Evolutionary conservation across 2,888 invertebrate species (phyloP), one percentile per base, ranked within the genome.

Genomic region (Ametastegia equiseti): DNA sequence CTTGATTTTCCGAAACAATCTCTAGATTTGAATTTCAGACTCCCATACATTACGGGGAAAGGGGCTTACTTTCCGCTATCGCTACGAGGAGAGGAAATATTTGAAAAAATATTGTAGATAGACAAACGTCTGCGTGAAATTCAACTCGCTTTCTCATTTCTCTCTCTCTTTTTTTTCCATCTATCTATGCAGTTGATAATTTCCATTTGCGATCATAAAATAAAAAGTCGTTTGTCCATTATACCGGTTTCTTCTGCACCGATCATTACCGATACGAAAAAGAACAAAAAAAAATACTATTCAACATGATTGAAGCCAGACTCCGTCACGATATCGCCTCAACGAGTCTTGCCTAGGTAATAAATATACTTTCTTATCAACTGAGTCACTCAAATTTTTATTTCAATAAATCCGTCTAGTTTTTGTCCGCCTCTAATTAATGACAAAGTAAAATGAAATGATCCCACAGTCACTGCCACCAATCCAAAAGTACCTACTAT

Each of bases 1-100:
- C 90, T 90, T 89, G 90, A 90, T 90, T 90, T 89, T 86, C 84
- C 87, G 86, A 89, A 90, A 90, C 89, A 90, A 90, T 90, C 88
- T 89, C 83, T 82, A 86, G 85, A 88, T 89, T 88, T 88, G 89
- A 90, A 89, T 89, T 90, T 90, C 87, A 90, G 88, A 89, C 88
- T 85, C 84, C 82, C 83, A 84, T 81, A 82, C 83, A 75, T 81
- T 60, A 33, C 50, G n/a, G 19, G n/a, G n/a, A n/a, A n/a, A n/a
- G n/a, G 19, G 11, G 36, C 19, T 39, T 19, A 39, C 39, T 67
- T 7, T 33, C 5, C n/a, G 36, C 27, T 69, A 23, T 42, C 36
- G 54, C 36, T 57, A 36, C 4, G n/a, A 42, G 13, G n/a, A 15
- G 0, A 27, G 63, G 42, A 42, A 2, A 42, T 42, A 42, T n/a